These are phyloP conservation scores for Lophotis ruficrista DNA, from an alignment of 2,113 vertebrate species.

Conservation along the genomic window DNA sequence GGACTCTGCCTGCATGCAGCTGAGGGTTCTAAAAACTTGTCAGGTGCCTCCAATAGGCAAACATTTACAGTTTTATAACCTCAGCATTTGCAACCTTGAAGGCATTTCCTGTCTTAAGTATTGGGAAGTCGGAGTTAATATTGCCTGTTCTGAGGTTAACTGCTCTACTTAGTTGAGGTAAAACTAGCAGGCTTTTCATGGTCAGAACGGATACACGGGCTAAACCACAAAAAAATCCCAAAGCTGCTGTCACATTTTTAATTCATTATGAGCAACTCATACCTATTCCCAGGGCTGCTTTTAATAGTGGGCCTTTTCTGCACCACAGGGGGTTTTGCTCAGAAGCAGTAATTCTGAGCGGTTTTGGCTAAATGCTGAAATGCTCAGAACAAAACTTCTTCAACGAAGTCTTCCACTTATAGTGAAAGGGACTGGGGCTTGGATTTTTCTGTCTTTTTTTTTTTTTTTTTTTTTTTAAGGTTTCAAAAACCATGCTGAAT, in stretches of 20 bases:
- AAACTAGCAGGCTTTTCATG: conserved; percentile 17
- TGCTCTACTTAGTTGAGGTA: not conserved
- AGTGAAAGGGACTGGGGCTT: not conserved
- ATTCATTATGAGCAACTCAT: conserved; percentile 27
- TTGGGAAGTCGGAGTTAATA: conserved; percentile 54
- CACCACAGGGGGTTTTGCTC: not conserved
- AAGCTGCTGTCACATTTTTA: conserved; percentile 36
- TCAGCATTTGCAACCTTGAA: conserved; percentile 58
- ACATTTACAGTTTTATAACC: conserved; percentile 58
- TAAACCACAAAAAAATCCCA: conserved; percentile 56
- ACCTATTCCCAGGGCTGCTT: not conserved
- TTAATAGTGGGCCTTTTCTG: not conserved
- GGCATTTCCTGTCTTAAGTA: conserved; percentile 64
- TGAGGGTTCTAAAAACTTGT: conserved; percentile 9
- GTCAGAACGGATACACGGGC: not conserved
- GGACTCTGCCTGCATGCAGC: not conserved
- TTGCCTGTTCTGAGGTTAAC: conserved; percentile 47
- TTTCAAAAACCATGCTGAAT: not conserved
- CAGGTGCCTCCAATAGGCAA: conserved; percentile 36
- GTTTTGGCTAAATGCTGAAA: not conserved
- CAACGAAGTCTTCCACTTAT: not conserved
- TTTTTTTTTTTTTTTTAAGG: too few relatives aligned
- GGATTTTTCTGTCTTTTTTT: not conserved
- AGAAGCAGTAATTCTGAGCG: not conserved
- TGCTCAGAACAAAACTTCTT: not conserved